Evolutionary conservation across 2,113 vertebrate species (phyloP).

Genomic region (Herpetotheres cachinnans): DNA sequence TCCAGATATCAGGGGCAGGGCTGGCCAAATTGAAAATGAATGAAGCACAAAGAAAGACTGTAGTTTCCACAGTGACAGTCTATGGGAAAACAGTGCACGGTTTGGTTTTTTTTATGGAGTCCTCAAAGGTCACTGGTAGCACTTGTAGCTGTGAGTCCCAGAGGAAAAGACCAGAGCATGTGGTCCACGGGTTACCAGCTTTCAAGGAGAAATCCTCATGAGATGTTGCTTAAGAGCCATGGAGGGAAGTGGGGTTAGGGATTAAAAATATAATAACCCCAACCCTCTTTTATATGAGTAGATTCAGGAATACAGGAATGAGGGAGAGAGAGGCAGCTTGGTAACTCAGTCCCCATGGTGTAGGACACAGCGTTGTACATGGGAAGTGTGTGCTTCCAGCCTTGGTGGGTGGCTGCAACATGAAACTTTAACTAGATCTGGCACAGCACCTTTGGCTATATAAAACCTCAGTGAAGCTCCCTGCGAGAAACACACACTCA

Average conservation of each 20-base stretch:
- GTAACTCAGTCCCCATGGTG: not conserved
- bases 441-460: not conserved
- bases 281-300: not conserved
- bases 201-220: not conserved
- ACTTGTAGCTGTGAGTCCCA: conserved; percentile 6
- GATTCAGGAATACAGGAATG: not conserved
- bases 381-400: not conserved
- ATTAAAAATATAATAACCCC: not conserved
- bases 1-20: conserved; percentile 53
- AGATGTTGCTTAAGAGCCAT: not conserved
- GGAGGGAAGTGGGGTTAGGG: not conserved
- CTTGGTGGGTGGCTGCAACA: not conserved
- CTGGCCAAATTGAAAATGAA: conserved; percentile 68
- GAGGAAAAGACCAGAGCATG: not conserved
- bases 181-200: not conserved
- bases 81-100: not conserved
- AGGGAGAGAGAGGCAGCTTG: not conserved
- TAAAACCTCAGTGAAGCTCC: not conserved
- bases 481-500: not conserved
- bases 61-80: conserved; percentile 51
- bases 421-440: not conserved
- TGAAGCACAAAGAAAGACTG: conserved; percentile 58
- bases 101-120: conserved; percentile 17
- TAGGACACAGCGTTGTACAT: rapidly evolving
- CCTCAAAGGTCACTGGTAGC: conserved; percentile 51